These are phyloP conservation scores for Arbacia lixula DNA, from an alignment of 53 echinoderm and acorn worm species.

Conservation along the genomic window DNA sequence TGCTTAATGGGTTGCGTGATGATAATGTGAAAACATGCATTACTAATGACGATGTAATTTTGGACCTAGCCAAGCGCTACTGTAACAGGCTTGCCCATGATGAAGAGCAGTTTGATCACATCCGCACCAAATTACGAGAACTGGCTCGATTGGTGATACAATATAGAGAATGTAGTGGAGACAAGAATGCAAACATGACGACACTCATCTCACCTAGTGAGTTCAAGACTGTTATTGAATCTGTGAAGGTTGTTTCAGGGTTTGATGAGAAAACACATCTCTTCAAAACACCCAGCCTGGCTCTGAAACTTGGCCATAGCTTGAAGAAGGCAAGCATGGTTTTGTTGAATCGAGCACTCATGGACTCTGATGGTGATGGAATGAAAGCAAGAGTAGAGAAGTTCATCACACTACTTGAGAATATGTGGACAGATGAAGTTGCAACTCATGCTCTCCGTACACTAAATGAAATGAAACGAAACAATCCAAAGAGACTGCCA, in stretches of 20 bases:
- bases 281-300: slow-evolving; percentile 13
- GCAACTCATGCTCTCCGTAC: slow-evolving; percentile 1
- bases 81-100: slow-evolving; percentile 3
- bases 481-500: not conserved
- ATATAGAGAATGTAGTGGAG: not conserved
- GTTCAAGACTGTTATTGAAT: slow-evolving; percentile 29
- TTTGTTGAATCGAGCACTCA: slow-evolving; percentile 27
- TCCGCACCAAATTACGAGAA: not conserved
- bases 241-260: slow-evolving; percentile 15
- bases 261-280: slow-evolving; percentile 10
- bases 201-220: slow-evolving; percentile 19
- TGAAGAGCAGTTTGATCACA: slow-evolving; percentile 19
- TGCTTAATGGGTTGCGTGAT: slow-evolving; percentile 13
- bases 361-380: not conserved
- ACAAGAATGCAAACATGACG: slow-evolving; percentile 15
- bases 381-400: slow-evolving; percentile 19
- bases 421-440: slow-evolving; percentile 1
- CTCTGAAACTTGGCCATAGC: slow-evolving; percentile 17
- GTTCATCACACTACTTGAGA: not conserved
- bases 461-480: slow-evolving; percentile 9
- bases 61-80: not conserved
- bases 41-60: not conserved
- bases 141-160: slow-evolving; percentile 6
- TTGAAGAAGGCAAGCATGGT: slow-evolving; percentile 13
- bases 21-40: slow-evolving; percentile 11